Percentiles rank a stretch among this genome's conserved stretches.
phyloP scores from a whole-genome alignment of 2,113 vertebrate genomes.

The Oxygymnocypris stewartii region DNA sequence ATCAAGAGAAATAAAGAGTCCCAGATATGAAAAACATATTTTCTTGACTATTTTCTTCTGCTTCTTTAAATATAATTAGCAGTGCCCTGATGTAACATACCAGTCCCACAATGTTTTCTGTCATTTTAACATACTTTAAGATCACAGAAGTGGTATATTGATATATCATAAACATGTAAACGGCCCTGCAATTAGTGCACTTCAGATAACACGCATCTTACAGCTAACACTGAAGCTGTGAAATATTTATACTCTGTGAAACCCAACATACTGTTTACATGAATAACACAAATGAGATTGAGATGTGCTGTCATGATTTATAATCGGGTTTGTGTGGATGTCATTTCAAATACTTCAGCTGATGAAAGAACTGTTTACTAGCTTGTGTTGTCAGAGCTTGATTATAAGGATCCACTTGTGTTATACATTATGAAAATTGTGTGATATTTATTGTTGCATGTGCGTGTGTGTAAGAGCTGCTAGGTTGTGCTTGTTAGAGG shows the following conservation, averaged over 20 bases:
- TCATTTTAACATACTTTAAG: neutral
- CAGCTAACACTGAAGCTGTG: neutral
- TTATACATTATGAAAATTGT: neutral
- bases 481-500: no score
- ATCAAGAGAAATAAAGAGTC: conserved; percentile 39
- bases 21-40: conserved; percentile 30
- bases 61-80: neutral
- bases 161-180: neutral
- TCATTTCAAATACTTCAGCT: neutral
- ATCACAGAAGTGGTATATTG: neutral
- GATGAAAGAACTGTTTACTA: conserved; percentile 60
- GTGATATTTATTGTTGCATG: neutral
- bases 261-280: neutral
- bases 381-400: conserved; percentile 61
- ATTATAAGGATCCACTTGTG: conserved; percentile 56
- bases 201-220: neutral
- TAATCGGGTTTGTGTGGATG: neutral
- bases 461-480: neutral
- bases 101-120: neutral
- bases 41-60: neutral
- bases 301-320: conserved; percentile 25
- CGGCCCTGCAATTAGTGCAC: neutral
- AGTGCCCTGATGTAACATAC: neutral
- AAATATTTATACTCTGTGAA: neutral
- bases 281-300: neutral